phyloP scores from a whole-genome alignment of 2,113 vertebrate genomes.

The Erinaceus europaeus region DNA sequence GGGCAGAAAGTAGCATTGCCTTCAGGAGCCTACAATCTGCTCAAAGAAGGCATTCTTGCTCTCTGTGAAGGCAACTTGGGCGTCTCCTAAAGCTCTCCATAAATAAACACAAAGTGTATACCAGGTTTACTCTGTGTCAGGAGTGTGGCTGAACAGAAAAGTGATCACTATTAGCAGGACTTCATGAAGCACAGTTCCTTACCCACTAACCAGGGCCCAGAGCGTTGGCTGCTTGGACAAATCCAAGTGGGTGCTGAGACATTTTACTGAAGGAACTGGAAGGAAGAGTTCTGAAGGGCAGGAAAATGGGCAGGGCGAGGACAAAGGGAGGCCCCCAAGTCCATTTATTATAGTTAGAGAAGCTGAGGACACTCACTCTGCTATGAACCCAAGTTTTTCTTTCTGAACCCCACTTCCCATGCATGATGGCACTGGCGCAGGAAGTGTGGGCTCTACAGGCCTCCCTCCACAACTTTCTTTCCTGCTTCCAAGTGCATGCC shows the following conservation, averaged over 20 bases:
- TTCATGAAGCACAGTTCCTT: neutral
- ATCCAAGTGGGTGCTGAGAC: fast-evolving
- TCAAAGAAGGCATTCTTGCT: neutral
- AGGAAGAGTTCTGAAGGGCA: neutral
- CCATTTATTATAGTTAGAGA: too few species aligned
- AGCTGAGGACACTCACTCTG: too few species aligned
- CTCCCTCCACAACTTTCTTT: too few species aligned
- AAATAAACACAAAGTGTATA: neutral
- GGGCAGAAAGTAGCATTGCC: neutral
- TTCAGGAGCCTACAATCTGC: neutral
- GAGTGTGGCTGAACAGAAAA: neutral
- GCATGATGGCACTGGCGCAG: neutral
- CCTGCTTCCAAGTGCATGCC: neutral
- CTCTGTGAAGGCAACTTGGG: neutral
- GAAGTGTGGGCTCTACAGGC: neutral
- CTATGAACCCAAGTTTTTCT: neutral
- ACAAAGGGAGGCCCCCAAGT: too few species aligned
- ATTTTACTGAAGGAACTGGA: too few species aligned
- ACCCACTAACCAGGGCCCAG: fast-evolving
- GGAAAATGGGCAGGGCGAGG: too few species aligned
- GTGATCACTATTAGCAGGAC: fast-evolving
- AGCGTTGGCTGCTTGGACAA: fast-evolving
- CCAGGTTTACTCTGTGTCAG: too few species aligned
- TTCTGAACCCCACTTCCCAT: neutral
- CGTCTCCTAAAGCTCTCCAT: neutral